Conservation (phyloP, 2,797 vertebrate genomes). For the Salmo trutta region DNA sequence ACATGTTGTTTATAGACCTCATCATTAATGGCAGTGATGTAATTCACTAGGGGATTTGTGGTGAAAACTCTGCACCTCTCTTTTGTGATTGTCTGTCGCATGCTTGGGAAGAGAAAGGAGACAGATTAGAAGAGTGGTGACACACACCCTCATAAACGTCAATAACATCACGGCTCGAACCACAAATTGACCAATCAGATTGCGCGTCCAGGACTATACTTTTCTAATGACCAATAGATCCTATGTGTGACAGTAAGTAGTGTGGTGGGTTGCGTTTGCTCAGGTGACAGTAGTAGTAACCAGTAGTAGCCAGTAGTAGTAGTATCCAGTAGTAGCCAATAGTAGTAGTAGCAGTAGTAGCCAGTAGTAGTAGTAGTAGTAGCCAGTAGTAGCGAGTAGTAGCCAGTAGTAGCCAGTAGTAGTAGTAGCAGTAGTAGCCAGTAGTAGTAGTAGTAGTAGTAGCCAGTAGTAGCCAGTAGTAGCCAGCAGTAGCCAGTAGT, state of each 20-base stretch:
- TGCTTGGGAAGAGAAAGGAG: slow-evolving; percentile 37
- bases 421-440: too few relatives aligned
- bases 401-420: too few relatives aligned
- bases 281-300: slow-evolving; percentile 24
- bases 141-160: neutral
- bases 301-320: too few relatives aligned
- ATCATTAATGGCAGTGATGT: slow-evolving; percentile 53
- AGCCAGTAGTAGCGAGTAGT: too few relatives aligned
- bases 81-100: slow-evolving; percentile 51
- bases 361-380: too few relatives aligned
- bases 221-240: neutral
- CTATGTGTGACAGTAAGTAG: slow-evolving; percentile 62
- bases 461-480: too few relatives aligned
- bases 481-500: too few relatives aligned
- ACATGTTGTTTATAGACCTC: neutral
- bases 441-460: too few relatives aligned
- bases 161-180: neutral
- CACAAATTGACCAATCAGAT: slow-evolving; percentile 36
- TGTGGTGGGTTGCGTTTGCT: slow-evolving; percentile 45
- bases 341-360: too few relatives aligned
- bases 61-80: slow-evolving; percentile 62
- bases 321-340: too few relatives aligned
- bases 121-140: slow-evolving; percentile 4
- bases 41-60: slow-evolving; percentile 61
- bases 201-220: neutral